A percentile compares a stretch with the other conserved stretches of the same genome.
Conservation (phyloP, 1,140 invertebrate species). For the Drosophila ficusphila region DNA sequence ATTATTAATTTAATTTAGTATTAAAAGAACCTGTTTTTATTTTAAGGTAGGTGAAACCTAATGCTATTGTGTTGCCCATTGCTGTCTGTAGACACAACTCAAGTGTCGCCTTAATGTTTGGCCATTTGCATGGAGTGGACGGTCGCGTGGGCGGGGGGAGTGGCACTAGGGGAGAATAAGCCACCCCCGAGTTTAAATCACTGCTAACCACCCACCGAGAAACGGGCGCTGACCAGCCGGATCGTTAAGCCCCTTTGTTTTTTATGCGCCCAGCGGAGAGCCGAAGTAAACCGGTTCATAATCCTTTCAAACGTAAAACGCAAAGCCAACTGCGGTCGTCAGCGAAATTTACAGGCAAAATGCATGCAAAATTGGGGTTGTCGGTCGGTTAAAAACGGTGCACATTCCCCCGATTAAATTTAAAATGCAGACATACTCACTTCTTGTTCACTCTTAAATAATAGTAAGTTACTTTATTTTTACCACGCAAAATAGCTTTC, state of each 20-base stretch:
- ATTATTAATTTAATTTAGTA: no score
- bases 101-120: conserved; percentile 62
- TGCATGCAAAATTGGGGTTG: conserved; percentile 32
- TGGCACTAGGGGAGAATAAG: neutral
- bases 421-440: no score
- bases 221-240: conserved; percentile 41
- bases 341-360: conserved; percentile 18
- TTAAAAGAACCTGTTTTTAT: no score
- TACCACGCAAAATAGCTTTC: no score
- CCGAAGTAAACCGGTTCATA: conserved; percentile 44
- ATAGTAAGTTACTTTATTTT: no score
- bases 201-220: conserved; percentile 26
- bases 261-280: conserved; percentile 15
- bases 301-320: conserved; percentile 55
- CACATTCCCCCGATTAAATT: conserved; percentile 8
- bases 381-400: conserved; percentile 7
- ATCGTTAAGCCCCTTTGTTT: conserved; percentile 32
- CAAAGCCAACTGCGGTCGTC: conserved; percentile 46
- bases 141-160: neutral
- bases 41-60: no score
- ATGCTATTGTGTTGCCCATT: neutral
- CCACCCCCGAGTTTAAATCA: conserved; percentile 48
- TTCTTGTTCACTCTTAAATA: no score
- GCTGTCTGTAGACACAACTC: conserved; percentile 41
- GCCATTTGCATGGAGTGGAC: conserved; percentile 59